These are phyloP conservation scores for Acronicta psi DNA, from an alignment of 2,888 invertebrate species.

Conservation along the genomic window DNA sequence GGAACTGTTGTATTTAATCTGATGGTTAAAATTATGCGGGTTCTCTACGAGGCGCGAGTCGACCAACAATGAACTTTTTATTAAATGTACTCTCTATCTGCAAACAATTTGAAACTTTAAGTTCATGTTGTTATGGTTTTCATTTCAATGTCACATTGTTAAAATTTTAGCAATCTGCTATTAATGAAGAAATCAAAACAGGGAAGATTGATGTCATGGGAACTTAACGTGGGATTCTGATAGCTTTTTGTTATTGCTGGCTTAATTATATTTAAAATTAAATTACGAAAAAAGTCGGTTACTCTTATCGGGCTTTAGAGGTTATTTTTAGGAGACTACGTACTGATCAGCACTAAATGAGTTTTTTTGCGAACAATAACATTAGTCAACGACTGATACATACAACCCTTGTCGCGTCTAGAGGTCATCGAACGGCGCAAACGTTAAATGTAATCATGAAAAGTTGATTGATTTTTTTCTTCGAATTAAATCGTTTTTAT, in stretches of 20 bases:
- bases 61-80: slow-evolving; percentile 68
- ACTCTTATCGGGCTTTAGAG: background rate
- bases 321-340: slow-evolving; percentile 8
- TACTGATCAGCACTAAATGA: background rate
- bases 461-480: slow-evolving; percentile 29
- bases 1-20: slow-evolving; percentile 64
- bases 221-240: slow-evolving; percentile 75
- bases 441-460: slow-evolving; percentile 22
- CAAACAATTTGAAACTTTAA: slow-evolving; percentile 55
- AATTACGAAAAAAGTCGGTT: slow-evolving; percentile 14
- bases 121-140: slow-evolving; percentile 1
- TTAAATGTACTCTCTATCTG: slow-evolving; percentile 22
- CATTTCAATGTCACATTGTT: slow-evolving; percentile 23
- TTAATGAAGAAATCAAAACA: slow-evolving; percentile 83
- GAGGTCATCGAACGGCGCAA: slow-evolving; percentile 25
- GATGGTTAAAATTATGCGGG: slow-evolving; percentile 81
- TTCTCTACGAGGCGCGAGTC: slow-evolving; percentile 59
- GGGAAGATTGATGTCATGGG: slow-evolving; percentile 83
- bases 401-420: slow-evolving; percentile 10
- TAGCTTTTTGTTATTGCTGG: slow-evolving; percentile 60
- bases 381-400: slow-evolving; percentile 7
- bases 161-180: slow-evolving; percentile 74
- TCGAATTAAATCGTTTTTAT: slow-evolving; percentile 39
- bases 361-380: slow-evolving; percentile 4
- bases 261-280: slow-evolving; percentile 41